Evolutionary conservation across 2,113 vertebrate genomes (phyloP).

Genomic region (Telmatochromis sp.): DNA sequence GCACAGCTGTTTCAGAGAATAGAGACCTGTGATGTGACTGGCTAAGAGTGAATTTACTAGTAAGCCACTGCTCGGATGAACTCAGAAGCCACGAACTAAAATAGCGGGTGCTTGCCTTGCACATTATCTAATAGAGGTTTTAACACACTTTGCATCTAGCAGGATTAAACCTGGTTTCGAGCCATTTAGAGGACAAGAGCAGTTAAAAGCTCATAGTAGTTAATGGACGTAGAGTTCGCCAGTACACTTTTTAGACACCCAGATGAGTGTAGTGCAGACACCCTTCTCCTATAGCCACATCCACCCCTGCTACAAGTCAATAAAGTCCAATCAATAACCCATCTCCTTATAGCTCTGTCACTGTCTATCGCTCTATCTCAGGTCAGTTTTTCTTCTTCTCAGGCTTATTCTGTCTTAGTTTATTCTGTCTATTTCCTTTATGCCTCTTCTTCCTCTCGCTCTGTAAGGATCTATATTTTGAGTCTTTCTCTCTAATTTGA

Average conservation of each 20-base stretch:
- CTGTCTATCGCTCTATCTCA: constrained; percentile 43
- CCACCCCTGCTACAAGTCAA: constrained; percentile 48
- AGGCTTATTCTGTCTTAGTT: constrained; percentile 49
- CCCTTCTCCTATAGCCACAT: constrained; percentile 26
- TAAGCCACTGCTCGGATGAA: background rate
- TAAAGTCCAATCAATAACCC: constrained; percentile 55
- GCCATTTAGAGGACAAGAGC: background rate
- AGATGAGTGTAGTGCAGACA: constrained; percentile 5
- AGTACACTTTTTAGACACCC: background rate
- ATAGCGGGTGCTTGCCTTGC: background rate
- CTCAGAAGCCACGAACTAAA: background rate
- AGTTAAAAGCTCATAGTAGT: background rate
- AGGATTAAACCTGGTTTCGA: background rate
- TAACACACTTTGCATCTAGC: background rate
- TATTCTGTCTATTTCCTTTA: constrained; percentile 36
- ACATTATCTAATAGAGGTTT: background rate
- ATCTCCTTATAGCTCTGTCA: constrained; percentile 53
- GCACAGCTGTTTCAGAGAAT: background rate
- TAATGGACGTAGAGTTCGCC: background rate
- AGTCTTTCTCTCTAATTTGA: constrained; percentile 57
- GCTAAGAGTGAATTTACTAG: background rate
- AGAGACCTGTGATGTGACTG: background rate
- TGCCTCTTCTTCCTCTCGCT: constrained; percentile 28
- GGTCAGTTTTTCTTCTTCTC: constrained; percentile 32
- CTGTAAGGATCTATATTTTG: constrained; percentile 51